Evolutionary conservation across 1,140 invertebrate species (phyloP).

Genomic region (Drosophila pectinifera): DNA sequence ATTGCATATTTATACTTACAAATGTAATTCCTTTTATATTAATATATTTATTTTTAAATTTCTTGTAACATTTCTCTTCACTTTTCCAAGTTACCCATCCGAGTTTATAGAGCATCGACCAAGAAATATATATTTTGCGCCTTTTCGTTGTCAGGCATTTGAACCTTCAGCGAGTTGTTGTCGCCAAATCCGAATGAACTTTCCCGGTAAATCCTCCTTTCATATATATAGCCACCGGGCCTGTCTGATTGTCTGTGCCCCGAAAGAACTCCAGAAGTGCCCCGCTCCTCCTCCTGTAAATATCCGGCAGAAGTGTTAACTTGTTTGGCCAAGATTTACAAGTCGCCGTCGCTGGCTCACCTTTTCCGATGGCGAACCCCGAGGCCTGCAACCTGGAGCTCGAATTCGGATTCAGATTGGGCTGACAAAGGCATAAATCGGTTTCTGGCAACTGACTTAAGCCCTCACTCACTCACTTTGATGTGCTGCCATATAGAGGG

Average conservation of each 20-base stretch:
- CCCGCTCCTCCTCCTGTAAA: slow-evolving; percentile 3
- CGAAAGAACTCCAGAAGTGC: slow-evolving; percentile 10
- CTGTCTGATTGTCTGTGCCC: slow-evolving; percentile 67
- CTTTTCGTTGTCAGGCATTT: slow-evolving; percentile 38
- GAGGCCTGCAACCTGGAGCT: slow-evolving; percentile 19
- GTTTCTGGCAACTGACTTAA: slow-evolving; percentile 69
- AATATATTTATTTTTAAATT: neutral
- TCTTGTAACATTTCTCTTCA: neutral
- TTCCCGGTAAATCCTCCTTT: slow-evolving; percentile 14
- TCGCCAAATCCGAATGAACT: slow-evolving; percentile 20
- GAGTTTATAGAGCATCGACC: slow-evolving; percentile 11
- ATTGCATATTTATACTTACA: neutral
- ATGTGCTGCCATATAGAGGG: slow-evolving; percentile 30
- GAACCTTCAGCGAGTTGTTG: slow-evolving; percentile 31
- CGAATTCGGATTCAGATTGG: slow-evolving; percentile 22
- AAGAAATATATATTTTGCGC: slow-evolving; percentile 28
- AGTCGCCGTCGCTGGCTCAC: slow-evolving; percentile 45
- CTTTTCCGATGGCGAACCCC: slow-evolving; percentile 20
- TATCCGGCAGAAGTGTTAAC: slow-evolving; percentile 62
- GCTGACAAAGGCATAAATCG: slow-evolving; percentile 79
- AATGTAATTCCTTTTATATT: neutral
- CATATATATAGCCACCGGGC: slow-evolving; percentile 42
- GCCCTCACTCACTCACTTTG: slow-evolving; percentile 52
- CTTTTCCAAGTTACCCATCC: neutral
- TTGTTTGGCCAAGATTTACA: slow-evolving; percentile 74